Conservation (phyloP, 2,113 vertebrate genomes). For the Drymodes brunneopygia region DNA sequence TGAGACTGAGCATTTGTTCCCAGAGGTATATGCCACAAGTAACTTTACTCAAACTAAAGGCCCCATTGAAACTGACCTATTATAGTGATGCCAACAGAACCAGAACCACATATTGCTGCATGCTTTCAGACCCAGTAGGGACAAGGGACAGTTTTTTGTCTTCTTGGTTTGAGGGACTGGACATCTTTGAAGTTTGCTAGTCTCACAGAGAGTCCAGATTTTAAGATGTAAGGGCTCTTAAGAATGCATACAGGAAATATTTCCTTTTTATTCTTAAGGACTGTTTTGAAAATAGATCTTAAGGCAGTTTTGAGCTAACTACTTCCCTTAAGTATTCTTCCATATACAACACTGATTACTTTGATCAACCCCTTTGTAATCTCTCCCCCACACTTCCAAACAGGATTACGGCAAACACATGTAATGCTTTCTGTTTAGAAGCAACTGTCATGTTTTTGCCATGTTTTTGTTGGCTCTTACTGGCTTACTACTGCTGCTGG, state of each 20-base stretch:
- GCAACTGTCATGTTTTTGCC: background rate
- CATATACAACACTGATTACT: background rate
- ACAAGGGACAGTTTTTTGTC: background rate
- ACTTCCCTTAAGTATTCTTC: background rate
- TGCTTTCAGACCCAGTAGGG: background rate
- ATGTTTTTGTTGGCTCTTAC: conserved; percentile 16
- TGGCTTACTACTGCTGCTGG: background rate
- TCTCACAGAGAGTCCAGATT: background rate
- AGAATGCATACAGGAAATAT: background rate
- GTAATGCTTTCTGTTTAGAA: background rate
- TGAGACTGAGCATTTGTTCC: background rate
- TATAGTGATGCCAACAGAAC: background rate
- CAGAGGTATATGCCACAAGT: background rate
- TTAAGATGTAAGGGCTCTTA: background rate
- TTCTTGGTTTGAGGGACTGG: background rate
- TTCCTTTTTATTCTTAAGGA: conserved; percentile 30
- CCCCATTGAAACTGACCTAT: background rate
- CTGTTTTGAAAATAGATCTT: background rate
- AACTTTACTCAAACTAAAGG: background rate
- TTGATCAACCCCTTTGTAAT: background rate
- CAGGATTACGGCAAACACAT: background rate
- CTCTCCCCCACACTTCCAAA: background rate
- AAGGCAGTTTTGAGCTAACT: background rate
- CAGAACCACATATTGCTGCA: background rate
- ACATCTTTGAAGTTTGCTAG: background rate